These are phyloP conservation scores for Cardiocondyla obscurior DNA, from an alignment of 1,140 invertebrate genomes.

Conservation along the genomic window DNA sequence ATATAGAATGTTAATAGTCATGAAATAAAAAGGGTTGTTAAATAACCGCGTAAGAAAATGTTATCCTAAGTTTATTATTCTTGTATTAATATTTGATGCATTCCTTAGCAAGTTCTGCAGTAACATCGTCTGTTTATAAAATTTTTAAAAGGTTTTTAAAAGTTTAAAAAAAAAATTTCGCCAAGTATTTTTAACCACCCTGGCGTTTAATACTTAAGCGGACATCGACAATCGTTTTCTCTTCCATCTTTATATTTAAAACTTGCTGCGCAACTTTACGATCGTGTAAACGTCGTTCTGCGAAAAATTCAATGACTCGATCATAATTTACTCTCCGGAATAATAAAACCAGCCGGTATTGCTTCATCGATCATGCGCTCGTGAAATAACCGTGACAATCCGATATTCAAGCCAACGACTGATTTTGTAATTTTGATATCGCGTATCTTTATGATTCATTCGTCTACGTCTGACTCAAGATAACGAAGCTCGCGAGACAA, in stretches of 20 bases:
- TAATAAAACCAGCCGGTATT: background rate
- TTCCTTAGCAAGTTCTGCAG: background rate
- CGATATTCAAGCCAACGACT: background rate
- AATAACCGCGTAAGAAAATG: background rate
- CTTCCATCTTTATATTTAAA: background rate
- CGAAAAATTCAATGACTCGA: background rate
- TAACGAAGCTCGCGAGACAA: slow-evolving; percentile 32
- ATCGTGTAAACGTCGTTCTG: background rate
- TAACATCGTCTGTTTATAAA: background rate
- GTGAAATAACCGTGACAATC: background rate
- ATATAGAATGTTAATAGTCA: background rate
- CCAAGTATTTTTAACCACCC: background rate
- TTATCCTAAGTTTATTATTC: background rate
- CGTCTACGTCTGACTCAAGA: slow-evolving; percentile 41
- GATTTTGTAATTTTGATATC: slow-evolving; percentile 40
- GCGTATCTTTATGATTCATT: slow-evolving; percentile 50
- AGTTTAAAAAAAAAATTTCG: slow-evolving; percentile 2
- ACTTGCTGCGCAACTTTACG: background rate
- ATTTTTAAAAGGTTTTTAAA: background rate
- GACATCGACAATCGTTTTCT: background rate
- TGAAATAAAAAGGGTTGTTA: background rate
- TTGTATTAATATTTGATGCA: background rate
- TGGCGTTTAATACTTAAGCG: background rate
- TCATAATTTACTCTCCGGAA: background rate
- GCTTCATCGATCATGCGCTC: background rate